Conservation (phyloP, 2,113 vertebrate genomes). For the Trochalopteron elliotii region DNA sequence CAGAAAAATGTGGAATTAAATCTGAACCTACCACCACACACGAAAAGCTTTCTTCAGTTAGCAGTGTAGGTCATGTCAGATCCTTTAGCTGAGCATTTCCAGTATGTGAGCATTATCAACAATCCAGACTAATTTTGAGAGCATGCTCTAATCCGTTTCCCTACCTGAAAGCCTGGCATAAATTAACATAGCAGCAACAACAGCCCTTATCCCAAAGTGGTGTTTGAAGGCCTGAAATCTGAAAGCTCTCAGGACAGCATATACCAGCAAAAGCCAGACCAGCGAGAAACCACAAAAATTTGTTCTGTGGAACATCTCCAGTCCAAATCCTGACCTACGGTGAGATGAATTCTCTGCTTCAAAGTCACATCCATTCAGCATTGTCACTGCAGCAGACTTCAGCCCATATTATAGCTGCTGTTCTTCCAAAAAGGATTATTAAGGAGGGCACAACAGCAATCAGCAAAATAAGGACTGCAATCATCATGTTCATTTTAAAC, state of each 20-base stretch:
- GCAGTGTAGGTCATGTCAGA: neutral
- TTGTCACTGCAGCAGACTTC: neutral
- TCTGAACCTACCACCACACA: neutral
- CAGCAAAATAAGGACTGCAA: neutral
- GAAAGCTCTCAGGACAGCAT: neutral
- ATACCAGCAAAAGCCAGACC: neutral
- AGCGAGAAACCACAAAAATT: neutral
- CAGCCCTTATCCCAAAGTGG: neutral
- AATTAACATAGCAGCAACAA: neutral
- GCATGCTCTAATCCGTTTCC: neutral
- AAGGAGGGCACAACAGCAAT: neutral
- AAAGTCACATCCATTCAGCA: neutral
- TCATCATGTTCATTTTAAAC: neutral
- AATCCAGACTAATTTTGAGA: neutral
- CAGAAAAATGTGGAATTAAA: neutral
- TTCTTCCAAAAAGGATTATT: neutral
- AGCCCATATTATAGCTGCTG: accelerated
- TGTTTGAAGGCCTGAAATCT: neutral
- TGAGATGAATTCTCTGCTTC: neutral
- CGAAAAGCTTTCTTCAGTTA: neutral
- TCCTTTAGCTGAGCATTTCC: neutral
- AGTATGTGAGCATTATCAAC: neutral
- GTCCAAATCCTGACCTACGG: neutral
- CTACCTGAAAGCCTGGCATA: neutral
- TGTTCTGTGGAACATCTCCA: neutral